Evolutionary conservation across 2,888 invertebrate genomes (phyloP).

Genomic region (Erebia epiphron): DNA sequence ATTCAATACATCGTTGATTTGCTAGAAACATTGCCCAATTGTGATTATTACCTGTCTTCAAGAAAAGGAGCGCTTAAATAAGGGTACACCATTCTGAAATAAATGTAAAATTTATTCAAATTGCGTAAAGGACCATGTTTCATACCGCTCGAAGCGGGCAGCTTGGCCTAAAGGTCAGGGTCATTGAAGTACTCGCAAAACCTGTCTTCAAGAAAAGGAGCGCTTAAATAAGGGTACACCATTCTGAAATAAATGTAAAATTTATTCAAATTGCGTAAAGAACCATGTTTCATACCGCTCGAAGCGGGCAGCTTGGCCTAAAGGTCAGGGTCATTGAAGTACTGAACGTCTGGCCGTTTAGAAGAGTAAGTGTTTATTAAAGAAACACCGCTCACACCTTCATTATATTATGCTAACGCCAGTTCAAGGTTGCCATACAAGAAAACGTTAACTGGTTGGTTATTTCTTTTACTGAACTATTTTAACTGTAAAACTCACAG

Average conservation of each 20-base stretch:
- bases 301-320: constrained; percentile 79
- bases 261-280: too few relatives aligned
- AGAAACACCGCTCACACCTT: background rate
- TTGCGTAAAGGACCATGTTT: constrained; percentile 52
- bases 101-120: too few relatives aligned
- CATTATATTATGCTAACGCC: background rate
- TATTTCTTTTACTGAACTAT: background rate
- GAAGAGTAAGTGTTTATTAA: constrained; percentile 36
- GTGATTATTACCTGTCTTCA: too few relatives aligned
- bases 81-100: too few relatives aligned
- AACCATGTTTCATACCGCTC: constrained; percentile 65
- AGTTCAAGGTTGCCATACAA: constrained; percentile 3
- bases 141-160: constrained; percentile 67
- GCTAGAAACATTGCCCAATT: too few relatives aligned
- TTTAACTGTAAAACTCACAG: background rate
- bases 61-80: too few relatives aligned
- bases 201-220: constrained; percentile 38
- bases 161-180: constrained; percentile 83
- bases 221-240: too few relatives aligned
- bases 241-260: too few relatives aligned
- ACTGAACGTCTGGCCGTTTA: constrained; percentile 84
- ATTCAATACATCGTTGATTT: too few relatives aligned
- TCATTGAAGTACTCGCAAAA: constrained; percentile 83
- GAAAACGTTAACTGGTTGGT: background rate
- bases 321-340: constrained; percentile 83